Base-by-base conservation (phyloP, 2,888 invertebrate genomes). In the Ormyrus labotus region DNA sequence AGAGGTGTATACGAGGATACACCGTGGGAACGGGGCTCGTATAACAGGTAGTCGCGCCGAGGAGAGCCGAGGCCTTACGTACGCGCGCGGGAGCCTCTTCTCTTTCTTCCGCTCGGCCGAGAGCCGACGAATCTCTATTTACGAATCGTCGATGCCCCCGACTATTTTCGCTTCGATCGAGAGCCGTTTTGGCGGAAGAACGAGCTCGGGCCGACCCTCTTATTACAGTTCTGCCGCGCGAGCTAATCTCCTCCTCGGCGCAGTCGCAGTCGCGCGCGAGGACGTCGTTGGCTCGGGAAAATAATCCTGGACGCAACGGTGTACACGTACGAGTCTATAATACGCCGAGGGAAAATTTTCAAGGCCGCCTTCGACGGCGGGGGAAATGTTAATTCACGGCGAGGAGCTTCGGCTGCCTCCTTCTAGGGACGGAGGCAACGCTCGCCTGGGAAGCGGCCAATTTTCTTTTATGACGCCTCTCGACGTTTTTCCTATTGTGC, bases 1-100 rank as follows among this genome's bases (percentile, higher is more conserved):
- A 19, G 13, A 53, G 11, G 50, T 70, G 13, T 70, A 70, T 19
- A 53, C n/a, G 68, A 68, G 75, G 50, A 76, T 69, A 68, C 82
- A 85, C 83, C 85, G 85, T 86, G 86, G 85, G 86, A 86, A 86
- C 84, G 85, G 73, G 79, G 82, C 85, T 84, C 84, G 84, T 83
- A 84, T 86, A 87, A 86, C 86, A 86, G 87, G 87, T 87, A 87
- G 86, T 85, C 76, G 57, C 69, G 60, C 60, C 75, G 69, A 53
- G 50, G 13, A n/a, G 19, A 19, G 34, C 5, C 60, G 13, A 6
- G 19, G 19, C 13, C 53, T 63, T 72, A 61, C 47, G 34, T 34
- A 50, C 47, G 47, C 7, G 47, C 45, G 64, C 47, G 47, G 6
- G 11, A 11, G 64, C 10, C 45, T 3, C 45, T 64, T 48, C 10